Conservation (phyloP, 2,113 vertebrate genomes). For the Seriola dumerili region DNA sequence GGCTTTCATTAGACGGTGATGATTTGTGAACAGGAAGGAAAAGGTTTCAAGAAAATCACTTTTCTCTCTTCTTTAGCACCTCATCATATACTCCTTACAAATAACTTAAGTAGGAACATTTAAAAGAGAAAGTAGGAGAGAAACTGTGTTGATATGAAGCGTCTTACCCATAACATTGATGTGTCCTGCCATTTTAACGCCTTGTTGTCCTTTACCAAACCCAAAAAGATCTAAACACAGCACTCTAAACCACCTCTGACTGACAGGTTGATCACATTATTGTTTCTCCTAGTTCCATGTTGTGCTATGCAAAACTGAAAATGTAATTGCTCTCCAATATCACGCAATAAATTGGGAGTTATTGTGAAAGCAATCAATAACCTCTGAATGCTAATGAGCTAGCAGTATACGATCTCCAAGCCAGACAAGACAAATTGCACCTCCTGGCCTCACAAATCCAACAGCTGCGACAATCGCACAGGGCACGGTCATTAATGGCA, state of each 20-base stretch:
- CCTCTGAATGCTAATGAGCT: conserved; percentile 53
- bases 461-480: conserved; percentile 18
- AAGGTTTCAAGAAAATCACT: too few species aligned
- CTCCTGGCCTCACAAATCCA: conserved; percentile 33
- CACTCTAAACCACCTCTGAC: background rate
- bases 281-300: background rate
- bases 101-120: too few species aligned
- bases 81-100: background rate
- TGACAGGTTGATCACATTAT: background rate
- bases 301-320: background rate
- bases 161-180: too few species aligned
- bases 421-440: conserved; percentile 34
- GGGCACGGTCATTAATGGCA: conserved; percentile 42
- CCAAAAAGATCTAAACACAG: background rate
- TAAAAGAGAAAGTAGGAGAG: too few species aligned
- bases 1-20: too few species aligned
- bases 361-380: conserved; percentile 32
- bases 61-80: background rate
- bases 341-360: background rate
- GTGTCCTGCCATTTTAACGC: background rate
- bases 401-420: conserved; percentile 16
- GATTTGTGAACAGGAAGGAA: too few species aligned
- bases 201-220: background rate
- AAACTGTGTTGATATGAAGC: too few species aligned
- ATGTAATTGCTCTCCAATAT: background rate